Evolutionary conservation across 2,113 vertebrate species (phyloP), one percentile per base, ranked within the genome.

Genomic region (Salminus brasiliensis): DNA sequence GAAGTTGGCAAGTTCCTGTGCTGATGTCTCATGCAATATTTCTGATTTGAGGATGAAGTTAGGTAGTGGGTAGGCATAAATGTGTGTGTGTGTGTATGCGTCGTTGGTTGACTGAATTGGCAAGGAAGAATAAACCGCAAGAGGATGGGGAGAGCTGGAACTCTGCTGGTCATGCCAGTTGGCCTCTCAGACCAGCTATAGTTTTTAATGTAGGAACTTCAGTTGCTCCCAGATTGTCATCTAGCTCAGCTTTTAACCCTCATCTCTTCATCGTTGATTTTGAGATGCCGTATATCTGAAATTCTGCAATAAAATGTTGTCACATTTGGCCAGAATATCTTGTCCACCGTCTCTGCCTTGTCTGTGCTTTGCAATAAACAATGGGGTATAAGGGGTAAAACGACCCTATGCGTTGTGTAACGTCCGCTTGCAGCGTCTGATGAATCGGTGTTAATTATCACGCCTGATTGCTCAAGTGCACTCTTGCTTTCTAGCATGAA

Each of bases 71-170:
- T 45, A 10, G 27, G 29, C 65, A 47, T 21, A 30, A 81, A 49
- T 79, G 84, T 74, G 45, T 39, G 18, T 23, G 53, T 36, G 55
- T 65, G 23, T 55, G 55, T 62, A 39, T 76, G 59, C 78, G 72
- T 74, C 63, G 29, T 11, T 2, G 13, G 23, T 53, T 55, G 63
- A 69, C 60, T 69, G 66, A 52, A 68, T 75, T 52, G 0, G 21
- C 52, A 60, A 60, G 27, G 57, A 60, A 30, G 25, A 29, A 60
- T 15, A 60, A 4, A 18, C n/a, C 53, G n/a, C 21, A 57, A 23
- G n/a, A 12, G 57, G 57, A 10, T 4, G 16, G 29, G 53, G 52
- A 70, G 29, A 41, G 6, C 39, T 25, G 29, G 25, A 71, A 30
- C 41, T 62, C 13, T 45, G 27, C 4, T 23, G 10, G 55, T 41